These are phyloP conservation scores for Microcebus jonahi DNA, from an alignment of 2,113 vertebrate species.

Conservation along the genomic window DNA sequence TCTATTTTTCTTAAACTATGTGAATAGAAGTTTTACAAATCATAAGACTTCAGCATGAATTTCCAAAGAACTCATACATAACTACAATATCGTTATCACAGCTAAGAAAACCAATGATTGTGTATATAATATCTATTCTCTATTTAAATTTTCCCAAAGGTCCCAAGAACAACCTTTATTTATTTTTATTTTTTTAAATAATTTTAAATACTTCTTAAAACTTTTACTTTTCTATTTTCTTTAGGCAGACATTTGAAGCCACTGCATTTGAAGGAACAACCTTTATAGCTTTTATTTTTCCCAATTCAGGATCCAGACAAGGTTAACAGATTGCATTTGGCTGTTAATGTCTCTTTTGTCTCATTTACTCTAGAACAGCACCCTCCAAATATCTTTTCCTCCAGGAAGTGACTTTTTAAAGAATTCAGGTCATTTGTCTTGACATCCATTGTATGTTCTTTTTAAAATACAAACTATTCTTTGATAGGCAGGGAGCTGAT, in stretches of 20 bases:
- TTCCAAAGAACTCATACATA: background rate
- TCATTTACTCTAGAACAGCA: conserved; percentile 10
- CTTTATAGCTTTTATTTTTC: background rate
- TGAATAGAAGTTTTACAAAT: background rate
- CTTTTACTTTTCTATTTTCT: too few species aligned
- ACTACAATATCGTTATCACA: background rate
- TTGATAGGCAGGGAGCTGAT: background rate
- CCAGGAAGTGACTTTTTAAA: background rate
- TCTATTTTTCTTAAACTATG: background rate
- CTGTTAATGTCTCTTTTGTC: background rate
- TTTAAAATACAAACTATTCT: conserved; percentile 11
- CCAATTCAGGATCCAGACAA: background rate
- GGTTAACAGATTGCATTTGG: background rate
- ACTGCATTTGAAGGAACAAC: background rate
- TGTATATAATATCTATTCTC: background rate
- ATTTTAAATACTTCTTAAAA: too few species aligned
- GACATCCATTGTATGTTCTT: background rate
- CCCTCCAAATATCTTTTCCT: background rate
- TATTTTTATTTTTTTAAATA: background rate
- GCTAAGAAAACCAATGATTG: background rate
- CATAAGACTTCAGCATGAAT: background rate
- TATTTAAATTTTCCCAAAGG: conserved; percentile 1
- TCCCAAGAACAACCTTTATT: conserved; percentile 1
- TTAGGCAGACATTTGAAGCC: too few species aligned
- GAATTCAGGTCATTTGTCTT: background rate